These are phyloP conservation scores for Sakesphorus luctuosus DNA, from an alignment of 2,113 vertebrate genomes.

Conservation along the genomic window DNA sequence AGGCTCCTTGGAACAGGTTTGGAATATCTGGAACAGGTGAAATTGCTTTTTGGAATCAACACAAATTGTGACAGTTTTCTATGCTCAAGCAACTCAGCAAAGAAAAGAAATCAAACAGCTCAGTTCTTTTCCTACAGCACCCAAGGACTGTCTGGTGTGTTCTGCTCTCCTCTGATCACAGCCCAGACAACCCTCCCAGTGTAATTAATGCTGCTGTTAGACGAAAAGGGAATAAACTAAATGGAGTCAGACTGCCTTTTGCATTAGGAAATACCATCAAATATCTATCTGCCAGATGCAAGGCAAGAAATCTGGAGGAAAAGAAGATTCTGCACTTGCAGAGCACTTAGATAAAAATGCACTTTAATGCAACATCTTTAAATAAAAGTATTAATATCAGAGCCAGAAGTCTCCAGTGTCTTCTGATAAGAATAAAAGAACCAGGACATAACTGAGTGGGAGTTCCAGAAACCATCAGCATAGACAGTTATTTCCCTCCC, in stretches of 20 bases:
- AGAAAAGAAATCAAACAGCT: background rate
- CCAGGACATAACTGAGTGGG: background rate
- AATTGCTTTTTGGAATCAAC: background rate
- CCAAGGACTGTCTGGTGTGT: background rate
- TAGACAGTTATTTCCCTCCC: background rate
- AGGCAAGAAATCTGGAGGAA: background rate
- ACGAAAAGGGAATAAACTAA: conserved; percentile 19
- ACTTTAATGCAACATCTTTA: background rate
- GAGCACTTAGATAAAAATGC: background rate
- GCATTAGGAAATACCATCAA: conserved; percentile 19
- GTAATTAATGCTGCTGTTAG: conserved; percentile 8
- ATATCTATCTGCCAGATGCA: background rate
- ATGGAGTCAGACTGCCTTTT: background rate
- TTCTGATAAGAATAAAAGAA: background rate
- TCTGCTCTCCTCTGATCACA: conserved; percentile 17
- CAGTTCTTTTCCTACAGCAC: background rate
- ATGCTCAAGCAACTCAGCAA: background rate
- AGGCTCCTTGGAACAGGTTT: background rate
- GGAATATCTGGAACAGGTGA: background rate
- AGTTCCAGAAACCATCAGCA: background rate
- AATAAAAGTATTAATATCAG: background rate
- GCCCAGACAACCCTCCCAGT: background rate
- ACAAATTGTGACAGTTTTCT: background rate
- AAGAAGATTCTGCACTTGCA: background rate
- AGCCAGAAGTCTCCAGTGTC: background rate